Evolutionary conservation across 2,113 vertebrate species (phyloP).

Genomic region (Natator depressus): DNA sequence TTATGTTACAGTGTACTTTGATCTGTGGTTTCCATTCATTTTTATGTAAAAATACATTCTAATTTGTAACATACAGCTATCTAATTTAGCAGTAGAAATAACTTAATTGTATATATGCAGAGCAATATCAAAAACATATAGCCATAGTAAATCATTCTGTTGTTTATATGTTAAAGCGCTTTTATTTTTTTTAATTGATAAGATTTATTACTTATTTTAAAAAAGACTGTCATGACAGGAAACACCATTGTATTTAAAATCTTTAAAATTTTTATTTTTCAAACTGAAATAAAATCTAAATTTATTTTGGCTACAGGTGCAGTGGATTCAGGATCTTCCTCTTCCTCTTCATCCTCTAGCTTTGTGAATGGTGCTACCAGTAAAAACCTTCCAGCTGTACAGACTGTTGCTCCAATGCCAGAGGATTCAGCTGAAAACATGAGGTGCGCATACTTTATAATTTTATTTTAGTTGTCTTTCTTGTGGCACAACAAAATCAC

Average conservation of each 20-base stretch:
- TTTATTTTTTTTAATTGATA: conserved; percentile 37
- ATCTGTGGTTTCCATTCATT: not conserved
- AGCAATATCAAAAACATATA: not conserved
- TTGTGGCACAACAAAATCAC: not conserved
- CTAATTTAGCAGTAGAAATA: not conserved
- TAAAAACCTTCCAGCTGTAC: conserved; percentile 98
- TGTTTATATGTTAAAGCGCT: not conserved
- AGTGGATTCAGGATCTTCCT: conserved; percentile 89
- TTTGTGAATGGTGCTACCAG: conserved; percentile 99
- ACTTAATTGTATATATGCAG: not conserved
- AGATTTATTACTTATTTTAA: conserved; percentile 31
- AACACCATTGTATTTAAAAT: not conserved
- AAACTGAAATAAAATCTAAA: conserved; percentile 62
- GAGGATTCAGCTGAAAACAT: conserved; percentile 97
- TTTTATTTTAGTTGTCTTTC: not conserved
- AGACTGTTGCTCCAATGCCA: conserved; percentile 96
- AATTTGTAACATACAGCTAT: not conserved
- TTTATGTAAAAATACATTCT: not conserved
- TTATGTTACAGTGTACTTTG: not conserved
- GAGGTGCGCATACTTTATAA: conserved; percentile 79
- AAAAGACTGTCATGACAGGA: conserved; percentile 1
- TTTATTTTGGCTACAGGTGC: conserved; percentile 86
- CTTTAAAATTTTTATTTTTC: conserved; percentile 35
- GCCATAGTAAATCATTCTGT: not conserved
- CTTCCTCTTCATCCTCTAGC: conserved; percentile 95